These are phyloP conservation scores for Acrossocheilus fasciatus DNA, from an alignment of 2,797 vertebrate genomes.

Conservation along the genomic window DNA sequence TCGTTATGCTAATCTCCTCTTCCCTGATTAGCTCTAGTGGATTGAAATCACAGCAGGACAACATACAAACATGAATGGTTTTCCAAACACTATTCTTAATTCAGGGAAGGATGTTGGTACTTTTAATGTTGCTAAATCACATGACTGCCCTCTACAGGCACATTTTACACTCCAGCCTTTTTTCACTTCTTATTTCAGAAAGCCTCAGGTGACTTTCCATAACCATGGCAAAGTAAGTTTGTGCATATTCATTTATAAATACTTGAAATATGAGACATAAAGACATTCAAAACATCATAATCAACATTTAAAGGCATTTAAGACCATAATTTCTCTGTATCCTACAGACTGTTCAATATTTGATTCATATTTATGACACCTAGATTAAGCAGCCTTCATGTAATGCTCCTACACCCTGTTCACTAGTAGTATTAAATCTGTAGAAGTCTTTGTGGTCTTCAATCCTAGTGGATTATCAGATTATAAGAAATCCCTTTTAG, in stretches of 20 bases:
- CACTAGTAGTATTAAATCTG: constrained; percentile 25
- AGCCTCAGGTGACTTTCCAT: constrained; percentile 48
- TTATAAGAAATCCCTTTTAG: constrained; percentile 53
- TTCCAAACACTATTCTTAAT: constrained; percentile 19
- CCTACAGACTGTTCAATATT: background rate
- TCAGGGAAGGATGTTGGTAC: constrained; percentile 9
- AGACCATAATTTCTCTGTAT: background rate
- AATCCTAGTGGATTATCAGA: constrained; percentile 45
- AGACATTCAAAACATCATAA: too few species aligned
- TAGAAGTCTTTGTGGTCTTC: constrained; percentile 18
- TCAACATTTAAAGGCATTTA: background rate
- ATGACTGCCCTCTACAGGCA: constrained; percentile 8
- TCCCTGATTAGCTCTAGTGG: constrained; percentile 49
- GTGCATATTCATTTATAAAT: background rate
- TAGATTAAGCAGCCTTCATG: background rate
- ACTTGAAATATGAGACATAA: background rate
- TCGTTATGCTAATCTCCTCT: constrained; percentile 50
- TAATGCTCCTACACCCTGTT: background rate
- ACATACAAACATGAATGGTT: constrained; percentile 22
- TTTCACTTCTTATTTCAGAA: constrained; percentile 64
- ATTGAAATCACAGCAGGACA: constrained; percentile 41
- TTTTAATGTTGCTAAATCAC: constrained; percentile 21
- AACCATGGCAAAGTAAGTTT: constrained; percentile 79
- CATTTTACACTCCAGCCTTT: background rate
- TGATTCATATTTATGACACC: background rate